Conservation (phyloP, 2,797 vertebrate genomes). For the Syndactyla subalaris region DNA sequence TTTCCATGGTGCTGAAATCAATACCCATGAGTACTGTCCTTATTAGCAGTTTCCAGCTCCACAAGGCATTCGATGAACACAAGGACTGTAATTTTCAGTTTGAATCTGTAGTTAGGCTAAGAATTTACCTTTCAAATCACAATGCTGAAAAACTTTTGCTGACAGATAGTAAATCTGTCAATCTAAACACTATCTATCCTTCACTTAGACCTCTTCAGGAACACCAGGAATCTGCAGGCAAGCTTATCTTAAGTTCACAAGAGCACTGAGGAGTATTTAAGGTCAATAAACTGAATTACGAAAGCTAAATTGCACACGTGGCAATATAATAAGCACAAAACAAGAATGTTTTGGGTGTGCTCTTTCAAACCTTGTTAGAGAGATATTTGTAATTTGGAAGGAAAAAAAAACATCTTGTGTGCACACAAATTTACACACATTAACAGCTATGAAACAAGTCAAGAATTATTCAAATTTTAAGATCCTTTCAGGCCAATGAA, state of each 20-base stretch:
- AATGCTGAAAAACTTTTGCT: not conserved
- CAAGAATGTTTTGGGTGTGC: not conserved
- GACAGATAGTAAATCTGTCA: not conserved
- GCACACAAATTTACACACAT: not conserved
- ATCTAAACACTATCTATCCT: not conserved
- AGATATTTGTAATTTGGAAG: not conserved
- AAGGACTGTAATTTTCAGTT: not conserved
- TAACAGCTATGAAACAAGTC: not conserved
- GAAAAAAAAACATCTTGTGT: not conserved
- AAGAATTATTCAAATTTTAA: not conserved
- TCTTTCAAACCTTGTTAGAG: not conserved
- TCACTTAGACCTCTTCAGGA: not conserved
- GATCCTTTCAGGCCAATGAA: not conserved
- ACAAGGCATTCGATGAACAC: not conserved
- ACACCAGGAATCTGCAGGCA: not conserved
- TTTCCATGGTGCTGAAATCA: not conserved
- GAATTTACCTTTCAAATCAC: conserved; percentile 34
- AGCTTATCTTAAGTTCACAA: conserved; percentile 3
- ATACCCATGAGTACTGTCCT: not conserved
- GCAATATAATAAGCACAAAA: not conserved
- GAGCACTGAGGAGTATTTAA: not conserved
- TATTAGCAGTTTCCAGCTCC: not conserved
- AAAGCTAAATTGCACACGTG: not conserved
- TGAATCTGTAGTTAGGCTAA: not conserved
- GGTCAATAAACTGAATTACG: not conserved